These are phyloP conservation scores for Anisognathus igniventris DNA, from an alignment of 2,797 vertebrate species.

Conservation along the genomic window DNA sequence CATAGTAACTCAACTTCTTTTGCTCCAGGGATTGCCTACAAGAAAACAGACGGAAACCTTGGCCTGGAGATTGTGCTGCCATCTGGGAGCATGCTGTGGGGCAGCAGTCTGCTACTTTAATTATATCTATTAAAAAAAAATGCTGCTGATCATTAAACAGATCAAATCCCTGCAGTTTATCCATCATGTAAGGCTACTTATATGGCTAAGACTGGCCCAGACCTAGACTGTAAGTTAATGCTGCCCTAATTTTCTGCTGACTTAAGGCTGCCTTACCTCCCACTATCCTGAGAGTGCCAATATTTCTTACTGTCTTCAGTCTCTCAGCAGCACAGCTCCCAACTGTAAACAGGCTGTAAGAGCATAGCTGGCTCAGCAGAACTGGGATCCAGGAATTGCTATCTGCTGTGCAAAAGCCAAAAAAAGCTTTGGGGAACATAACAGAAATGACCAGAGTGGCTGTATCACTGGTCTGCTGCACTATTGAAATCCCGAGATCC, in stretches of 20 bases:
- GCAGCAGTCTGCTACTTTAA: slow-evolving; percentile 2
- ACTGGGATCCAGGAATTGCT: slow-evolving; percentile 23
- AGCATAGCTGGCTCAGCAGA: slow-evolving; percentile 53
- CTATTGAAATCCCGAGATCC: neutral
- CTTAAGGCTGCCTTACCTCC: slow-evolving; percentile 19
- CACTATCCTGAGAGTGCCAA: neutral
- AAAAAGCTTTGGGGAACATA: neutral
- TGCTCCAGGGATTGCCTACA: neutral
- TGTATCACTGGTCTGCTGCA: neutral
- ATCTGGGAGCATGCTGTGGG: slow-evolving; percentile 1
- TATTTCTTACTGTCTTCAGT: slow-evolving; percentile 41
- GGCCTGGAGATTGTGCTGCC: neutral
- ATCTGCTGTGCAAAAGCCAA: slow-evolving; percentile 12
- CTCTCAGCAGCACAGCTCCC: slow-evolving; percentile 25
- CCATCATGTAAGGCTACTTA: slow-evolving; percentile 42
- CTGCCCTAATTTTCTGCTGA: slow-evolving; percentile 29
- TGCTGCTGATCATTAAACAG: neutral
- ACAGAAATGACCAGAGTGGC: neutral
- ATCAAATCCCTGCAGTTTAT: slow-evolving; percentile 28
- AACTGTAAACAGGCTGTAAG: slow-evolving; percentile 21
- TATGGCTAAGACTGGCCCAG: neutral
- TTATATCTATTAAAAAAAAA: neutral
- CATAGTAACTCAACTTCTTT: neutral
- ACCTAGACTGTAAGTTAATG: neutral
- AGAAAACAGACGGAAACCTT: neutral